phyloP scores from a whole-genome alignment of 2,888 invertebrate genomes.

The Zootermopsis nevadensis region DNA sequence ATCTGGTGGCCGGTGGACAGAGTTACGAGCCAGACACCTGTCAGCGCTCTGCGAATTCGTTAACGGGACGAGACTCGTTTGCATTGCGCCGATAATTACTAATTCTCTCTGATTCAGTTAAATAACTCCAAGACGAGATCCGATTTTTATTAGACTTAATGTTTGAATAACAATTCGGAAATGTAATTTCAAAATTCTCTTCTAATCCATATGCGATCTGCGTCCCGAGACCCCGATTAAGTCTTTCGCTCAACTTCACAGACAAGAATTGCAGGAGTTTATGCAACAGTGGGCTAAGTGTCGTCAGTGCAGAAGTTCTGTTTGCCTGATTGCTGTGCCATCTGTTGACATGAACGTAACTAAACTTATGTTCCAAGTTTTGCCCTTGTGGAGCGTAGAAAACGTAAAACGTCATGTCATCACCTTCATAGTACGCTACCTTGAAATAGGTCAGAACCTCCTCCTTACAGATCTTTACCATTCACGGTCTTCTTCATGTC shows the following conservation, averaged over 20 bases:
- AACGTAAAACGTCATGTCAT: too few species aligned
- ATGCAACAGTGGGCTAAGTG: slow-evolving; percentile 6
- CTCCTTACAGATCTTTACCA: too few species aligned
- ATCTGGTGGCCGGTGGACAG: slow-evolving; percentile 14
- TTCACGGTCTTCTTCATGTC: too few species aligned
- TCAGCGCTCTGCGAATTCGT: slow-evolving; percentile 13
- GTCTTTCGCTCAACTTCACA: not conserved
- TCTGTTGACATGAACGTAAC: too few species aligned
- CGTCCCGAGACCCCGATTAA: slow-evolving; percentile 12
- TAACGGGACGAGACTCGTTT: not conserved
- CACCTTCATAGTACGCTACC: too few species aligned
- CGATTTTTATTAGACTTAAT: slow-evolving; percentile 7
- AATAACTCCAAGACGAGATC: not conserved
- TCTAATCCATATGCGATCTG: slow-evolving; percentile 24
- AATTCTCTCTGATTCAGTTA: slow-evolving; percentile 17
- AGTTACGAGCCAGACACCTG: slow-evolving; percentile 16
- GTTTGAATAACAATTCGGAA: slow-evolving; percentile 22
- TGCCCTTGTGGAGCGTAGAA: not conserved
- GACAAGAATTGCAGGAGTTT: not conserved
- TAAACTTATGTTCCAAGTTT: not conserved
- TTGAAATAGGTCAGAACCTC: too few species aligned
- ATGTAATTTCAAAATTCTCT: slow-evolving; percentile 10
- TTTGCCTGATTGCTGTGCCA: not conserved
- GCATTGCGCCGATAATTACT: slow-evolving; percentile 29
- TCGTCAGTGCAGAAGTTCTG: not conserved